A percentile compares a stretch with the other conserved stretches of the same genome.
phyloP scores from a whole-genome alignment of 1,140 invertebrate genomes.

The Halictus rubicundus region DNA sequence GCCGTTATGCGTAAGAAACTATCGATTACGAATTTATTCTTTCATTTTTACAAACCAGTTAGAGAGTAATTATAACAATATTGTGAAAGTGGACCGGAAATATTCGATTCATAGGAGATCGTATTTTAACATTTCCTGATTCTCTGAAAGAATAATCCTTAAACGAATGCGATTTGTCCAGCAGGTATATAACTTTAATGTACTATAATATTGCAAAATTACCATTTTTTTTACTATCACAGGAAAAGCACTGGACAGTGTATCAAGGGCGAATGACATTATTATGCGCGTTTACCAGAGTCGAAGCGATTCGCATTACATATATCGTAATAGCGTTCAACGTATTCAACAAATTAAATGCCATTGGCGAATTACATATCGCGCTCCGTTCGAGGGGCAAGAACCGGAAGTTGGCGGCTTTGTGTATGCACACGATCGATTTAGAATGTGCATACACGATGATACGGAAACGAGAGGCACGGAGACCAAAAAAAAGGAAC shows the following conservation, averaged over 20 bases:
- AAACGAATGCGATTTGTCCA: too few relatives aligned
- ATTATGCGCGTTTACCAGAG: slow-evolving; percentile 23
- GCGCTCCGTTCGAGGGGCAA: background rate
- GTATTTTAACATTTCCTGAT: background rate
- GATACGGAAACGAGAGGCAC: background rate
- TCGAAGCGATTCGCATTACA: background rate
- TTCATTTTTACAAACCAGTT: too few relatives aligned
- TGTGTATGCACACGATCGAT: background rate
- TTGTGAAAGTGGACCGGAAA: too few relatives aligned
- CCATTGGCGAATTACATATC: background rate
- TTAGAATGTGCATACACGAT: background rate
- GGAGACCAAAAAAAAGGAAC: background rate
- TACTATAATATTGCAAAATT: slow-evolving; percentile 13
- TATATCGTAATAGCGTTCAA: background rate
- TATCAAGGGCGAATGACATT: slow-evolving; percentile 38
- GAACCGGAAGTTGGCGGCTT: background rate
- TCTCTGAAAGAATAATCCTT: too few relatives aligned
- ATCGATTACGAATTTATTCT: too few relatives aligned
- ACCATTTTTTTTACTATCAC: slow-evolving; percentile 22
- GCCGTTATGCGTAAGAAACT: too few relatives aligned
- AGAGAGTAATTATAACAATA: background rate
- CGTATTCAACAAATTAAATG: background rate
- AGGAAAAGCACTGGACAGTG: background rate
- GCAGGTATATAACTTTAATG: background rate
- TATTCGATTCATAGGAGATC: too few relatives aligned